A percentile compares a stretch with the other conserved stretches of the same genome.
These are phyloP conservation scores for Heliconius sara DNA, from an alignment of 2,888 invertebrate genomes.

Conservation along the genomic window DNA sequence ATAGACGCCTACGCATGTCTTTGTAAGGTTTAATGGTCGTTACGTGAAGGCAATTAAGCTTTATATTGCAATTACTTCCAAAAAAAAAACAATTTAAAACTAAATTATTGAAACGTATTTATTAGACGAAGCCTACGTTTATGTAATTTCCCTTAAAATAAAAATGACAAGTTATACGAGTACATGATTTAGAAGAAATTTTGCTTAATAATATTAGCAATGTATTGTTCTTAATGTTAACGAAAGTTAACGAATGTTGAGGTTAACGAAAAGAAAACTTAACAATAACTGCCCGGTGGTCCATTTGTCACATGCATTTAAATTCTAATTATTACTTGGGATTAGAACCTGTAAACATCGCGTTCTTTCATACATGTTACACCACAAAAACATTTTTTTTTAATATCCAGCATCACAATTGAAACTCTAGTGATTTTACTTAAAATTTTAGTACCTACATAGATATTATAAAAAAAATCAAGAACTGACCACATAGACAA, in stretches of 20 bases:
- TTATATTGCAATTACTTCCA: constrained; percentile 2
- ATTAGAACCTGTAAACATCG: not conserved
- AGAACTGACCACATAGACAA: not conserved
- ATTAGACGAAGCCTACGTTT: not conserved
- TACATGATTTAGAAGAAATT: too few species aligned
- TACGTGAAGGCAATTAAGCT: not conserved
- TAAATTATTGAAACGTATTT: not conserved
- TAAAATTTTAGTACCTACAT: not conserved
- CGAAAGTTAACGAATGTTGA: too few species aligned
- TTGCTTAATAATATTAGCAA: too few species aligned
- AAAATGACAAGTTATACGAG: not conserved
- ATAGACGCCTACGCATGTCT: constrained; percentile 7
- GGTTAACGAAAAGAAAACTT: too few species aligned
- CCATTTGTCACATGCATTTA: not conserved
- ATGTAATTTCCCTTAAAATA: not conserved
- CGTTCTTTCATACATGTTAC: not conserved
- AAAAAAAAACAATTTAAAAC: constrained; percentile 1
- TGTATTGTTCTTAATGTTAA: too few species aligned
- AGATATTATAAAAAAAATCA: not conserved
- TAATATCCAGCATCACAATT: not conserved
- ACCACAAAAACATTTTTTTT: not conserved
- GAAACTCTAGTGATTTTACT: not conserved
- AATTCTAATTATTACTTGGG: not conserved
- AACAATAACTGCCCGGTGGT: not conserved
- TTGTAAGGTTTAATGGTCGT: constrained; percentile 7